phyloP scores from a whole-genome alignment of 2,888 invertebrate species.

The Chydorus sphaericus region DNA sequence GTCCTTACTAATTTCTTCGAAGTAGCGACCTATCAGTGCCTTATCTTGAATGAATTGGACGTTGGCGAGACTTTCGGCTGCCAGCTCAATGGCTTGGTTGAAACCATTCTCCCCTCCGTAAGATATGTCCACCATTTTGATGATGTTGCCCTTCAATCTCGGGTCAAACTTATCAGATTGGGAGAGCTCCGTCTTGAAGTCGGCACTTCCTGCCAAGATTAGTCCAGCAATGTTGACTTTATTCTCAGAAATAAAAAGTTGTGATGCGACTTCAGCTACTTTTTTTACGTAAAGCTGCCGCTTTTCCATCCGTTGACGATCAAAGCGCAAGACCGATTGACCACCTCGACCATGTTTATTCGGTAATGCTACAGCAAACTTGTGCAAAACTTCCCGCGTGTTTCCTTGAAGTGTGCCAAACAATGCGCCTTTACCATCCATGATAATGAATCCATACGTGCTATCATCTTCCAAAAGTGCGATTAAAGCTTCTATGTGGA shows the following conservation, averaged over 20 bases:
- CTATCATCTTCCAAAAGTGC: slow-evolving; percentile 96
- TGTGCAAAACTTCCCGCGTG: slow-evolving; percentile 81
- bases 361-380: slow-evolving; percentile 94
- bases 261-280: slow-evolving; percentile 92
- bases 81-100: slow-evolving; percentile 98
- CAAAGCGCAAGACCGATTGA: slow-evolving; percentile 98
- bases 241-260: slow-evolving; percentile 93
- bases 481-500: slow-evolving; percentile 88
- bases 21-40: slow-evolving; percentile 82
- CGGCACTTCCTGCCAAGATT: slow-evolving; percentile 98
- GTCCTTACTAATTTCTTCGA: slow-evolving; percentile 73
- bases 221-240: slow-evolving; percentile 94
- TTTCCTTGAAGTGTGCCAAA: slow-evolving; percentile 90
- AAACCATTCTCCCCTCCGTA: slow-evolving; percentile 99
- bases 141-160: slow-evolving; percentile 94
- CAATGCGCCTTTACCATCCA: slow-evolving; percentile 99
- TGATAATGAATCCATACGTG: slow-evolving; percentile 99
- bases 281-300: slow-evolving; percentile 98
- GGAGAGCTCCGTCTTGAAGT: slow-evolving; percentile 98
- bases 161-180: slow-evolving; percentile 99
- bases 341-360: slow-evolving; percentile 99
- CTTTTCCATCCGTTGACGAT: slow-evolving; percentile 97
- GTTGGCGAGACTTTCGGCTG: slow-evolving; percentile 94
- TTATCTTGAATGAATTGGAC: slow-evolving; percentile 99
- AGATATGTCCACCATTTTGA: slow-evolving; percentile 96